phyloP scores from a whole-genome alignment of 2,113 vertebrate species.

The Colossoma macropomum region DNA sequence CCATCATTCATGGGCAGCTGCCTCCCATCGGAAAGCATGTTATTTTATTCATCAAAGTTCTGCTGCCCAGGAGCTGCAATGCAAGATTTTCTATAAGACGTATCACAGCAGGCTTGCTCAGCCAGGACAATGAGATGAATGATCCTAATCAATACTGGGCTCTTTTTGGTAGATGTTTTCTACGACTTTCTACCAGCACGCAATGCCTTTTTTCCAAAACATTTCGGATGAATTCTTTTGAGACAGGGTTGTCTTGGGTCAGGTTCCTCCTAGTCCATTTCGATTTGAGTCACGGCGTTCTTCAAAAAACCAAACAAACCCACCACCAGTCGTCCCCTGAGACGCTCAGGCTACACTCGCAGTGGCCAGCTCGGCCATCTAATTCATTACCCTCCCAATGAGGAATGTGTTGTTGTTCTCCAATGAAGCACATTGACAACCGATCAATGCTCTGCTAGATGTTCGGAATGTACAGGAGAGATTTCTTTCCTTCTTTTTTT shows the following conservation, averaged over 20 bases:
- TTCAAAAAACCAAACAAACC: not conserved
- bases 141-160: not conserved
- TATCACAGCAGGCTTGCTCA: too few species aligned
- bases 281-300: slow-evolving; percentile 10
- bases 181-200: too few species aligned
- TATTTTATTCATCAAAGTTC: slow-evolving; percentile 57
- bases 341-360: not conserved
- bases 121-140: not conserved
- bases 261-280: not conserved
- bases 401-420: not conserved
- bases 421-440: not conserved
- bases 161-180: not conserved
- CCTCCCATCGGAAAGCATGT: slow-evolving; percentile 1
- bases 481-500: not conserved
- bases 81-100: not conserved
- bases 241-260: not conserved
- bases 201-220: not conserved
- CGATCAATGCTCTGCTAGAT: not conserved
- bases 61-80: not conserved
- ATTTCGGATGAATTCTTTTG: not conserved
- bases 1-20: slow-evolving; percentile 24
- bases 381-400: not conserved
- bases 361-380: not conserved
- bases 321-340: not conserved
- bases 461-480: not conserved